phyloP scores from a whole-genome alignment of 64 coral and sea anemone genomes.

The Dendronephthya gigantea region DNA sequence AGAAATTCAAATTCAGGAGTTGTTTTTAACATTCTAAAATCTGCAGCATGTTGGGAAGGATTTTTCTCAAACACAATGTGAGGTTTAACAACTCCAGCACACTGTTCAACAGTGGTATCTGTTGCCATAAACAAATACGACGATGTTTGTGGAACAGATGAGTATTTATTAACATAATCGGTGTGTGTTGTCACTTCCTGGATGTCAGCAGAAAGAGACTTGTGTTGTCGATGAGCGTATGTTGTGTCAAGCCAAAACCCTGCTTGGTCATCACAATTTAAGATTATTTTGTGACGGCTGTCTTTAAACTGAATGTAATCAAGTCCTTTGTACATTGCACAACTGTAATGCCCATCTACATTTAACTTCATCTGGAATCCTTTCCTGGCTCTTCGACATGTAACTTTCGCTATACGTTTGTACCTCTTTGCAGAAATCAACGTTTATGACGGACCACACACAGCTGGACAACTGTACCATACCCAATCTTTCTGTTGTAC shows the following conservation, averaged over 20 bases:
- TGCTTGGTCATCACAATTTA: conserved; percentile 35
- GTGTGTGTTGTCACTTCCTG: conserved; percentile 26
- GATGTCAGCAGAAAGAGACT: background rate
- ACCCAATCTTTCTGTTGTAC: conserved; percentile 22
- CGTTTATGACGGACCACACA: too few relatives aligned
- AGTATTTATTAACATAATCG: conserved; percentile 41
- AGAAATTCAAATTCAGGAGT: background rate
- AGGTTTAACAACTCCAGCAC: conserved; percentile 30
- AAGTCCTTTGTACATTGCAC: background rate
- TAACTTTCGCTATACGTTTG: conserved; percentile 9
- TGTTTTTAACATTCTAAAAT: conserved; percentile 22
- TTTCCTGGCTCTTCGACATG: conserved; percentile 22
- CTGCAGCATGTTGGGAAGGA: conserved; percentile 42
- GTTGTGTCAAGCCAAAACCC: conserved; percentile 27
- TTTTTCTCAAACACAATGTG: conserved; percentile 12
- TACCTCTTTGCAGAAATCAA: too few relatives aligned
- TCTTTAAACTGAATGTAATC: conserved; percentile 27
- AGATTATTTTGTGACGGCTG: background rate
- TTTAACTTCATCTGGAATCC: conserved; percentile 33
- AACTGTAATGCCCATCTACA: conserved; percentile 9
- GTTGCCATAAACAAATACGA: conserved; percentile 33
- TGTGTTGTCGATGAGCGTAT: conserved; percentile 33
- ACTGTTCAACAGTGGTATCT: background rate
- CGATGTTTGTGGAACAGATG: conserved; percentile 25
- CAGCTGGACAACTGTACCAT: background rate